A percentile compares a stretch with the other conserved stretches of the same genome.
Evolutionary conservation across 2,888 invertebrate species (phyloP).

Genomic region (Eulithis testata): DNA sequence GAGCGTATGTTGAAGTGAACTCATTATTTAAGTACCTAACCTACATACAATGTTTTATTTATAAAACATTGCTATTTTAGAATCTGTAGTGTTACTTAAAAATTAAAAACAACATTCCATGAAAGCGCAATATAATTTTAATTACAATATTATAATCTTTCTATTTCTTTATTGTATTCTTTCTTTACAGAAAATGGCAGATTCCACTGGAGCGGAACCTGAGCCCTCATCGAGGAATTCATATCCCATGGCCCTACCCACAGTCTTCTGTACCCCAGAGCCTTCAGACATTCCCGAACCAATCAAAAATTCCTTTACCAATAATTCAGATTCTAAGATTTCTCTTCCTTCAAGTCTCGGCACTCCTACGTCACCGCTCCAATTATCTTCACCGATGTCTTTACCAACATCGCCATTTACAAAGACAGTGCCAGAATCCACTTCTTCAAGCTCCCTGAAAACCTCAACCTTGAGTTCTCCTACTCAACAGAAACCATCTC

Average conservation of each 20-base stretch:
- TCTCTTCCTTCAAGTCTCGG: constrained; percentile 72
- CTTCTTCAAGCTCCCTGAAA: constrained; percentile 57
- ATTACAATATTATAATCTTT: constrained; percentile 33
- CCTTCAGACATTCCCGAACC: constrained; percentile 51
- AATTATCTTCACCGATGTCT: constrained; percentile 69
- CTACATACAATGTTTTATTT: too few relatives aligned
- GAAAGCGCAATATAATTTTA: constrained; percentile 1
- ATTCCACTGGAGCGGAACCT: constrained; percentile 56
- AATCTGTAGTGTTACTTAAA: too few relatives aligned
- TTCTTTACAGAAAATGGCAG: constrained; percentile 66
- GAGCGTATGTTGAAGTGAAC: too few relatives aligned
- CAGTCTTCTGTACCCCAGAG: constrained; percentile 70
- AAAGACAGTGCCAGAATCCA: constrained; percentile 57
- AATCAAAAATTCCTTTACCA: constrained; percentile 56
- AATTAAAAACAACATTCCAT: constrained; percentile 1
- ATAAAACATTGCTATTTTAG: too few relatives aligned
- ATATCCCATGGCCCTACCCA: constrained; percentile 68
- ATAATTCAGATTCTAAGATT: constrained; percentile 68
- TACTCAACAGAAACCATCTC: constrained; percentile 48
- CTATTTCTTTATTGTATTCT: constrained; percentile 25
- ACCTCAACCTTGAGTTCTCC: constrained; percentile 48
- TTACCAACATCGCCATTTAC: constrained; percentile 70
- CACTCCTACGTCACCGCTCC: constrained; percentile 72
- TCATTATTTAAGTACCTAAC: too few relatives aligned
- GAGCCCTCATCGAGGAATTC: constrained; percentile 55